phyloP scores from a whole-genome alignment of 2,797 vertebrate species.

The Simalia tracyae region DNA sequence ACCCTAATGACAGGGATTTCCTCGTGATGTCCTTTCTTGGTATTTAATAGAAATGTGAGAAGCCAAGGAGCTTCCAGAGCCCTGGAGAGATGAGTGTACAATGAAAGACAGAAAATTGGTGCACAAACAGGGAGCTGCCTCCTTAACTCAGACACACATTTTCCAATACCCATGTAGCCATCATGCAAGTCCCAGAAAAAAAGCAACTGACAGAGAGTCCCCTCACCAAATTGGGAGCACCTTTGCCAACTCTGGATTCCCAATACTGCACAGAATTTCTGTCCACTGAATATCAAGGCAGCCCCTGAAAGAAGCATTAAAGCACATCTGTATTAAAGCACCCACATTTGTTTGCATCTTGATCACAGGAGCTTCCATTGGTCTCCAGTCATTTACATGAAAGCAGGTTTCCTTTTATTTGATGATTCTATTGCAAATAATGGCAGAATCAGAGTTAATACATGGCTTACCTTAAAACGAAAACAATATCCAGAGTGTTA shows the following conservation, averaged over 20 bases:
- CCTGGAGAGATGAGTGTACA: background rate
- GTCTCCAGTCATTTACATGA: background rate
- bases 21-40: background rate
- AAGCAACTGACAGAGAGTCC: too few species aligned
- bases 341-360: too few species aligned
- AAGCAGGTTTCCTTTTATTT: background rate
- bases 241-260: background rate
- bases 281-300: background rate
- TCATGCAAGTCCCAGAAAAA: too few species aligned
- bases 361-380: background rate
- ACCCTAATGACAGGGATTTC: background rate
- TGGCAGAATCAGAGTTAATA: conserved; percentile 8
- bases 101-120: background rate
- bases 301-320: background rate
- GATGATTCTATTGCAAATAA: background rate
- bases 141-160: too few species aligned
- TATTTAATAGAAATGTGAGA: background rate
- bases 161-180: too few species aligned
- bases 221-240: too few species aligned
- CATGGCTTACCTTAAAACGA: background rate
- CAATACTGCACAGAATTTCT: background rate
- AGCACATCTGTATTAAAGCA: background rate
- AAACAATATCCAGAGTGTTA: background rate
- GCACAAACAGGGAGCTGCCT: background rate
- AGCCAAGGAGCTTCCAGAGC: background rate